Evolutionary conservation across 2,113 vertebrate genomes (phyloP).

Genomic region (Nansenia antarctica): DNA sequence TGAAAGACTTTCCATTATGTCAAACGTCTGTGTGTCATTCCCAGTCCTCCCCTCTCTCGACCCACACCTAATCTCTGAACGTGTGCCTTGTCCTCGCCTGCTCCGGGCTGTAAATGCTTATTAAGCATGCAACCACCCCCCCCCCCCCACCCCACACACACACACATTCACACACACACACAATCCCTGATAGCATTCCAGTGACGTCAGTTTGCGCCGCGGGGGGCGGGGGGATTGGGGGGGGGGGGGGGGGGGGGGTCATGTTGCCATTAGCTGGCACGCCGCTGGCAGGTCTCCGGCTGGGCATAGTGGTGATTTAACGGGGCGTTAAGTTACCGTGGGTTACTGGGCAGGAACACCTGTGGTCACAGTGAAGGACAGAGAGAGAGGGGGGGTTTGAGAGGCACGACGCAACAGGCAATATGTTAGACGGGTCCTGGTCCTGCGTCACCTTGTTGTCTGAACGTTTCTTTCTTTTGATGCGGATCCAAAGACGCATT

Average conservation of each 20-base stretch:
- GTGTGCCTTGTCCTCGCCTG: background rate
- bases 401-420: background rate
- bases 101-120: slow-evolving; percentile 37
- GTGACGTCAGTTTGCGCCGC: slow-evolving; percentile 19
- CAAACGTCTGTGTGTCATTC: background rate
- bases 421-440: too few species aligned
- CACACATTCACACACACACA: too few species aligned
- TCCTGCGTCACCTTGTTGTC: too few species aligned
- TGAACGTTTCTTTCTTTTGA: too few species aligned
- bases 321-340: slow-evolving; percentile 31
- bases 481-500: too few species aligned
- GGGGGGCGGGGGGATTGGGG: too few species aligned
- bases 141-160: too few species aligned
- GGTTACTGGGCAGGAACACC: slow-evolving; percentile 20
- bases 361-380: slow-evolving; percentile 16
- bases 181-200: slow-evolving; percentile 15
- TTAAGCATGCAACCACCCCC: slow-evolving; percentile 19
- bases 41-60: too few species aligned
- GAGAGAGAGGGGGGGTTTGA: slow-evolving; percentile 15
- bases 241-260: too few species aligned
- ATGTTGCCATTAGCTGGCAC: slow-evolving; percentile 45
- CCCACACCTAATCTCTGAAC: background rate
- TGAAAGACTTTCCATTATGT: background rate
- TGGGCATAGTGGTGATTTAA: slow-evolving; percentile 41
- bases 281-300: slow-evolving; percentile 36